Percentiles rank a stretch among this genome's conserved stretches.
Evolutionary conservation across 2,113 vertebrate species (phyloP).

Genomic region (Ctenomys sociabilis): DNA sequence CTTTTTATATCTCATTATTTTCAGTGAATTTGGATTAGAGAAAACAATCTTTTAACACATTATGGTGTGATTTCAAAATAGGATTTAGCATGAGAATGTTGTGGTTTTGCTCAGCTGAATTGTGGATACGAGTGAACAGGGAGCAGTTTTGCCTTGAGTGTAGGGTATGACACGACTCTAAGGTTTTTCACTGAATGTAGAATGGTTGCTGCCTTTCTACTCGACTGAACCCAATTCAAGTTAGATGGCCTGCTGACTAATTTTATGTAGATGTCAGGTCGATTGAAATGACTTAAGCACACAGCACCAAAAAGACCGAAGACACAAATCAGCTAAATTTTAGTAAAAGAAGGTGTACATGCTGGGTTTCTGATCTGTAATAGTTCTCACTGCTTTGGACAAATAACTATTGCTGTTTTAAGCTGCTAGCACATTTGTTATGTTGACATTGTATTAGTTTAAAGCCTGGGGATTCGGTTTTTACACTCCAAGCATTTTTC

Average conservation of each 20-base stretch:
- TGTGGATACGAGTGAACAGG: no score
- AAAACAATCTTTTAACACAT: neutral
- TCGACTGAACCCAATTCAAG: neutral
- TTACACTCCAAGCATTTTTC: conserved; percentile 27
- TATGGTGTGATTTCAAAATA: neutral
- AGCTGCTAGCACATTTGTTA: conserved; percentile 1
- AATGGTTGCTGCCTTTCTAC: neutral
- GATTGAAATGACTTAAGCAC: conserved; percentile 28
- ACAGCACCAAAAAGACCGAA: conserved; percentile 2
- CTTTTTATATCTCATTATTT: neutral
- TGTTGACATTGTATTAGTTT: conserved; percentile 30
- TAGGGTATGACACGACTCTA: neutral
- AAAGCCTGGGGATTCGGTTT: conserved; percentile 48
- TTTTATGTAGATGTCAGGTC: conserved; percentile 30
- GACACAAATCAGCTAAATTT: conserved; percentile 42
- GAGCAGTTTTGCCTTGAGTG: neutral
- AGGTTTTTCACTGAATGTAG: neutral
- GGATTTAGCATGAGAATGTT: neutral
- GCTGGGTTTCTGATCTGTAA: conserved; percentile 22
- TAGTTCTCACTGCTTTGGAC: neutral
- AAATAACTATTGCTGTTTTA: conserved; percentile 48
- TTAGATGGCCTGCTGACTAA: neutral
- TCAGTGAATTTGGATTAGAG: neutral
- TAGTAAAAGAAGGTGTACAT: conserved; percentile 10
- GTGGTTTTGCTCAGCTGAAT: neutral